Conservation (phyloP, 1,140 invertebrate species). For the Stegodyphus mimosarum region DNA sequence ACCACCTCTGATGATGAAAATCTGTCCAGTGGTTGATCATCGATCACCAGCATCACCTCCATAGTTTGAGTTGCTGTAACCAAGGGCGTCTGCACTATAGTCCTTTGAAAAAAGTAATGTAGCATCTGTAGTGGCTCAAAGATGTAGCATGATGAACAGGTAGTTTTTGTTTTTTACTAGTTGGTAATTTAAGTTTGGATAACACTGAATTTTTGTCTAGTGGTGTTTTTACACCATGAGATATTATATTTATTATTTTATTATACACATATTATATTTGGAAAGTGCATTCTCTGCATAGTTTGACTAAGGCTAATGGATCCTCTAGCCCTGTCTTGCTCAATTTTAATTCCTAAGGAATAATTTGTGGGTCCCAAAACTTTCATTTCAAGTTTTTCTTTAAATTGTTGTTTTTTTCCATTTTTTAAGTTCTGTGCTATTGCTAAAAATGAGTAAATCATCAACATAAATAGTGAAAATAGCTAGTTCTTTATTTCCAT, state of each 20-base stretch:
- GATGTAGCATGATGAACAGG: constrained; percentile 66
- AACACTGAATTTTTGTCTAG: not conserved
- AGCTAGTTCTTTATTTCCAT: constrained; percentile 26
- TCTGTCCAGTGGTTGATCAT: constrained; percentile 65
- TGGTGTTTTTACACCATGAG: constrained; percentile 1
- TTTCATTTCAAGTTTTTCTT: constrained; percentile 27
- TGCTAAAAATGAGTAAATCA: constrained; percentile 49
- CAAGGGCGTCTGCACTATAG: not conserved
- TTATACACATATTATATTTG: not conserved
- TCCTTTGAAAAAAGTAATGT: constrained; percentile 1
- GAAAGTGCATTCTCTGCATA: not conserved
- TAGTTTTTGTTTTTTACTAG: not conserved
- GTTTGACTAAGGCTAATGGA: constrained; percentile 28
- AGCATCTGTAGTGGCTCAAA: constrained; percentile 67
- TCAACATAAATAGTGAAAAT: constrained; percentile 62
- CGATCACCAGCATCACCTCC: constrained; percentile 65
- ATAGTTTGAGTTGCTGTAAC: constrained; percentile 68
- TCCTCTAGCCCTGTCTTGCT: constrained; percentile 18
- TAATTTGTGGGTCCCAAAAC: constrained; percentile 15
- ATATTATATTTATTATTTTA: too few species aligned
- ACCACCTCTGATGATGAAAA: constrained; percentile 64
- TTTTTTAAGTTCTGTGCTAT: constrained; percentile 16
- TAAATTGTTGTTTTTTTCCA: constrained; percentile 19
- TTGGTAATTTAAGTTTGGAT: not conserved
- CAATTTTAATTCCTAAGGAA: constrained; percentile 25